These are phyloP conservation scores for Rhagium mordax DNA, from an alignment of 2,888 invertebrate genomes.

Conservation along the genomic window DNA sequence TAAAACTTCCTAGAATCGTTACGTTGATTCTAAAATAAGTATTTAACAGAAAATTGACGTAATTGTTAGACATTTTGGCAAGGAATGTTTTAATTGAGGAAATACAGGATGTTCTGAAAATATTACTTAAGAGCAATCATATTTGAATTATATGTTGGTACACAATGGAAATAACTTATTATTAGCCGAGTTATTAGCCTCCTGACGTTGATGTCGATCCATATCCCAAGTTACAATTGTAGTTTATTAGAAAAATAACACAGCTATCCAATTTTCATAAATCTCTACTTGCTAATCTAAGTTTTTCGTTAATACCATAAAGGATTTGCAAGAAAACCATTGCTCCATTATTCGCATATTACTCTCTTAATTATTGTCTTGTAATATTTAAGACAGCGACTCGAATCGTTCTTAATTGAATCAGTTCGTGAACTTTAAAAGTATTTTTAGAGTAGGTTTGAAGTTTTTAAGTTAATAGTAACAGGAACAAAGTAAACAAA, in stretches of 20 bases:
- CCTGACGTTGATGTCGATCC: no score
- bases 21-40: not conserved
- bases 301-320: no score
- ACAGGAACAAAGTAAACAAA: constrained; percentile 45
- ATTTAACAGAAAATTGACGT: not conserved
- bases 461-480: constrained; percentile 11
- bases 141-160: no score
- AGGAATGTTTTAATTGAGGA: not conserved
- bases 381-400: not conserved
- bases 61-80: not conserved
- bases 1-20: constrained; percentile 8
- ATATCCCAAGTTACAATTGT: no score
- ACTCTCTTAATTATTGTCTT: not conserved
- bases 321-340: not conserved
- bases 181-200: no score
- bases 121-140: no score
- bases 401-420: not conserved
- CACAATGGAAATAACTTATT: no score
- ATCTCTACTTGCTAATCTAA: no score
- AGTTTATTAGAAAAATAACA: no score
- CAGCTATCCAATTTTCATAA: no score
- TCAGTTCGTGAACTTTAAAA: not conserved
- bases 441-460: not conserved
- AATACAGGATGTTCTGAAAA: no score
- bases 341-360: not conserved